Evolutionary conservation across 2,888 invertebrate species (phyloP).

Genomic region (Andrena chrysosceles): DNA sequence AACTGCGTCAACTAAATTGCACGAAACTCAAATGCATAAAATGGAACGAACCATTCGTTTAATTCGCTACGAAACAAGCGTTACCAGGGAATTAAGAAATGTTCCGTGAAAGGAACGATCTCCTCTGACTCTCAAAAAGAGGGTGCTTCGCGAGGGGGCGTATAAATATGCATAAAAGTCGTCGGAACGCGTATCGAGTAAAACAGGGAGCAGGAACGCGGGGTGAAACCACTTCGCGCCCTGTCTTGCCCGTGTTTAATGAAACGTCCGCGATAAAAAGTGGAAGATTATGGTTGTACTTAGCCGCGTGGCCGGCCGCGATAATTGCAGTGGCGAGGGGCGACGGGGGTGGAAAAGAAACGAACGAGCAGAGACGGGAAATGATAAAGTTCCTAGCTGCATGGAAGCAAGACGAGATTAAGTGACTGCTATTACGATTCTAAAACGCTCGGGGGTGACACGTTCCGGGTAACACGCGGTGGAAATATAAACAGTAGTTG

Average conservation of each 20-base stretch:
- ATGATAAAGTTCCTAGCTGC: conserved; percentile 36
- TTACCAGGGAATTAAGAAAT: neutral
- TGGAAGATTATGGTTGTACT: conserved; percentile 47
- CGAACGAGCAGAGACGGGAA: conserved; percentile 7
- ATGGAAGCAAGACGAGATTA: conserved; percentile 36
- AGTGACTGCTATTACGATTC: conserved; percentile 23
- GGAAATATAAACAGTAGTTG: conserved; percentile 16
- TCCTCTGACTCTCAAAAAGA: conserved; percentile 20
- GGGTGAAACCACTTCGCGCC: conserved; percentile 10
- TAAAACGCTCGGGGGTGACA: conserved; percentile 13
- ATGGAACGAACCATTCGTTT: too few species aligned
- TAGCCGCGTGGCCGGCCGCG: conserved; percentile 38
- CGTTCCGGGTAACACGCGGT: conserved; percentile 6
- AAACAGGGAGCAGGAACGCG: conserved; percentile 14
- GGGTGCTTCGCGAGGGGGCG: neutral
- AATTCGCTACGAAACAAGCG: too few species aligned
- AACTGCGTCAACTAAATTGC: too few species aligned
- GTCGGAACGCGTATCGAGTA: neutral
- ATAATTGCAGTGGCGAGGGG: conserved; percentile 41
- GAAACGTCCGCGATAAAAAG: conserved; percentile 55
- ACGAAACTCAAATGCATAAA: too few species aligned
- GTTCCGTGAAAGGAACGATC: neutral
- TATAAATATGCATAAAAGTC: conserved; percentile 29
- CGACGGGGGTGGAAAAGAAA: neutral
- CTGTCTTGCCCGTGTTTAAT: conserved; percentile 37